These are phyloP conservation scores for Tuta absoluta DNA, from an alignment of 2,888 invertebrate genomes.

Conservation along the genomic window DNA sequence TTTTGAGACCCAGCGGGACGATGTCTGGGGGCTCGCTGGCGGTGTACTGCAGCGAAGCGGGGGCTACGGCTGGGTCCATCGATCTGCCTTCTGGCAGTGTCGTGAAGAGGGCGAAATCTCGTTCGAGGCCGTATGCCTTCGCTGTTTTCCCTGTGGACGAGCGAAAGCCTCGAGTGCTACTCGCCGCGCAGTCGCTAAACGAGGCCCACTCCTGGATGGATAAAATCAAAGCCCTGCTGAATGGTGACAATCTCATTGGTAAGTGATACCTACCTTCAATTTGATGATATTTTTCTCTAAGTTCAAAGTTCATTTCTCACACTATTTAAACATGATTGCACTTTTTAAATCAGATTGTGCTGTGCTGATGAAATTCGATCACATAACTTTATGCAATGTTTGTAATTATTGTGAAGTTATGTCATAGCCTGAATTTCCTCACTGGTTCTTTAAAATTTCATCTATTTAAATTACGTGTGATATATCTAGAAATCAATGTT, in stretches of 20 bases:
- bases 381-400: neutral
- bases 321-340: conserved; percentile 16
- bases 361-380: neutral
- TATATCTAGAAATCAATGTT: no score
- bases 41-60: conserved; percentile 78
- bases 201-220: conserved; percentile 87
- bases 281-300: conserved; percentile 25
- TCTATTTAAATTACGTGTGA: no score
- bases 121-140: conserved; percentile 85
- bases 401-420: no score
- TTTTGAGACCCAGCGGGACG: conserved; percentile 79
- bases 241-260: conserved; percentile 66
- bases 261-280: conserved; percentile 39
- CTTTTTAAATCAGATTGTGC: neutral
- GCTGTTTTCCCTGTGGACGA: conserved; percentile 83
- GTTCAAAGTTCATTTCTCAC: conserved; percentile 14
- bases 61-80: conserved; percentile 72
- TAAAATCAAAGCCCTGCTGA: conserved; percentile 78
- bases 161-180: conserved; percentile 83
- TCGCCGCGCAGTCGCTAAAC: conserved; percentile 83
- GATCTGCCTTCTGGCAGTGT: conserved; percentile 81
- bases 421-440: neutral
- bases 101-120: conserved; percentile 84
- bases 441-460: neutral
- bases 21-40: conserved; percentile 79